Base-by-base conservation (phyloP, 2,888 invertebrate genomes). In the Drosophila borealis region DNA sequence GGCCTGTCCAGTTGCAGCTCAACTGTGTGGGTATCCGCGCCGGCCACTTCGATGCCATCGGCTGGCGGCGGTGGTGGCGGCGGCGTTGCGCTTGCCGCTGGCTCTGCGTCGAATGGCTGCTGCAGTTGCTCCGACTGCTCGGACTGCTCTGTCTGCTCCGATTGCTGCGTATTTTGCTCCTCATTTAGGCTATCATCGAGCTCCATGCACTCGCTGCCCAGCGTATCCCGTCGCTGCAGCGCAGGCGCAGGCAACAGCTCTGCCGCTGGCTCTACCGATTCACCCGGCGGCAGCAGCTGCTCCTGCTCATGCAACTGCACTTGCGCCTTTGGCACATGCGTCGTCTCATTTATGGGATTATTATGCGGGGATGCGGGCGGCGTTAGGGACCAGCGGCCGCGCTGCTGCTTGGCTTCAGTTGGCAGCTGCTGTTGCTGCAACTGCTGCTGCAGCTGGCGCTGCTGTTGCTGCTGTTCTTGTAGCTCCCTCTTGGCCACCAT, bases 1-100 rank as follows among this genome's bases (percentile, higher is more conserved):
- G 96, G 95, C 70, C 94, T 95, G 86, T 96, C 95, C 41, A 97
- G 93, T 72, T 95, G 95, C 51, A 97, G 91, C 84, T 97, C 96
- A 64, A 95, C 94, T 13, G 95, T 93, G 62, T 95, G 94, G 21
- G 95, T 93, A 81, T 96, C 95, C 25, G 94, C 93, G 29, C 94
- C 93, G 2, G 95, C 95, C n/a, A 94, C 88, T 37, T 92, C 87
- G 44, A 93, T 93, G 3, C 93, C 93, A 76, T 93, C 93, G 0
- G 77, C 63, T 3, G 91, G 88, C 4, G 74, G 56, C 4, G 71
- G 49, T 2, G 72, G 68, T 9, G 50, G 45, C 6, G 45, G 8
- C 19, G 45, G 65, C 17, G 45, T 17, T 4, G 44, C 25, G 17
- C 1, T 5, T 10, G 54, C 64, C 9, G 34, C 19, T 14, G 25